Evolutionary conservation across 2,113 vertebrate genomes (phyloP), one percentile per base, ranked within the genome.

Genomic region (Picathartes gymnocephalus): DNA sequence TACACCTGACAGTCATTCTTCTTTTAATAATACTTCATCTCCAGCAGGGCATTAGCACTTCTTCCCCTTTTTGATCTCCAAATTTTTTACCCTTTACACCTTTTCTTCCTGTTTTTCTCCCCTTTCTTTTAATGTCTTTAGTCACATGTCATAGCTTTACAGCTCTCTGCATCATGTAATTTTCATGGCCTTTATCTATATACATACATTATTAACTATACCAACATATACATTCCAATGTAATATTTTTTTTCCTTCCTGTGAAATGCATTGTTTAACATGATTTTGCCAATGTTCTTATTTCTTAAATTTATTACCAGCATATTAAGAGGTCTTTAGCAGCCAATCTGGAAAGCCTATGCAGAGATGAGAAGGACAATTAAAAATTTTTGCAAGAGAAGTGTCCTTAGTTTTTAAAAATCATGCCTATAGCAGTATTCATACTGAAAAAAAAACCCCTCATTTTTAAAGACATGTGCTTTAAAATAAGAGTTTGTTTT

Each of bases 1-100:
- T 92, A 91, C 88, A 88, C 56, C 80, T 81, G 77, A 86, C 88
- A 92, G 64, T 93, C 21, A 28, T 74, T 86, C 56, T 88, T 48
- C 70, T 87, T 81, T 57, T 84, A 88, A 83, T 66, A 80, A 76
- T 69, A 15, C 7, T 74, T 80, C 51, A 70, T 84, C 65, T 71
- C 23, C 72, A 86, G 69, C 45, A 91, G 56, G 88, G 33, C 48
- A 84, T 81, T 73, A 92, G 69, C 69, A 70, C 48, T 70, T 73
- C 51, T 78, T 78, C 51, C 56, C 47, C 30, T 70, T 81, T 83
- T 15, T 56, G 64, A 33, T 78, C 47, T 78, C 69, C 35, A 62
- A 11, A 35, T 86, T 78, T 60, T 86, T 91, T 47, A 91, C 40
- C 53, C 18, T 12, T 85, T 70, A 37, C 11, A 60, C 28, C 20